Conservation (phyloP, 2,888 invertebrate genomes). For the Brenthis daphne region DNA sequence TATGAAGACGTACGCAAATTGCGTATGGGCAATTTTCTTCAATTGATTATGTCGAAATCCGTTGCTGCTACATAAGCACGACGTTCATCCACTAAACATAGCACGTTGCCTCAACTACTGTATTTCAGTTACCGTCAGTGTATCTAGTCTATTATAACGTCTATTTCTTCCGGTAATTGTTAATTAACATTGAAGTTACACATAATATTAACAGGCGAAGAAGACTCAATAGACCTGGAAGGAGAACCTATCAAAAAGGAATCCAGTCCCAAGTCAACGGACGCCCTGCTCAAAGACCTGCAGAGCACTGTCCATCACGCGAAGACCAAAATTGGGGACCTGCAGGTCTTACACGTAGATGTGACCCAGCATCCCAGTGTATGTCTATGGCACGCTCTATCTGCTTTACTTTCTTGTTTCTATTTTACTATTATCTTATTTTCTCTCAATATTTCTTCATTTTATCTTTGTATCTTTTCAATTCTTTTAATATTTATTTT, state of each 20-base stretch:
- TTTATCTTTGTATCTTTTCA: not conserved
- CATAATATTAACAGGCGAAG: conserved; percentile 59
- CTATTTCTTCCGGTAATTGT: not conserved
- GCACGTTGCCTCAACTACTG: too few relatives aligned
- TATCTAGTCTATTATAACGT: too few relatives aligned
- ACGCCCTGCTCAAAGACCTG: conserved; percentile 74
- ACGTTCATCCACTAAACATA: too few relatives aligned
- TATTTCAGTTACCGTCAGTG: too few relatives aligned
- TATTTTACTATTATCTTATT: conserved; percentile 20
- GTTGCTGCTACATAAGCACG: too few relatives aligned
- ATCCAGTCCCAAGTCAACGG: conserved; percentile 63
- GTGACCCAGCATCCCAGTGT: conserved; percentile 67
- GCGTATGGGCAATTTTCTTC: too few relatives aligned
- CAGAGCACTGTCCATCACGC: conserved; percentile 83
- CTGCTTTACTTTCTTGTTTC: conserved; percentile 40
- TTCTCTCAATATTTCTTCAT: conserved; percentile 6
- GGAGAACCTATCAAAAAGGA: conserved; percentile 49
- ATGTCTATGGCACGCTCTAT: conserved; percentile 72
- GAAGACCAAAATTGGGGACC: conserved; percentile 84
- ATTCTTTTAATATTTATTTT: conserved; percentile 19
- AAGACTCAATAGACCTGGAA: conserved; percentile 60
- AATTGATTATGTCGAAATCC: too few relatives aligned
- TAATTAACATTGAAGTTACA: conserved; percentile 1
- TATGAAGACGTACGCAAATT: too few relatives aligned
- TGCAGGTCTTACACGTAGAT: conserved; percentile 80